phyloP scores from a whole-genome alignment of 2,797 vertebrate genomes.

The Remorina albescens region DNA sequence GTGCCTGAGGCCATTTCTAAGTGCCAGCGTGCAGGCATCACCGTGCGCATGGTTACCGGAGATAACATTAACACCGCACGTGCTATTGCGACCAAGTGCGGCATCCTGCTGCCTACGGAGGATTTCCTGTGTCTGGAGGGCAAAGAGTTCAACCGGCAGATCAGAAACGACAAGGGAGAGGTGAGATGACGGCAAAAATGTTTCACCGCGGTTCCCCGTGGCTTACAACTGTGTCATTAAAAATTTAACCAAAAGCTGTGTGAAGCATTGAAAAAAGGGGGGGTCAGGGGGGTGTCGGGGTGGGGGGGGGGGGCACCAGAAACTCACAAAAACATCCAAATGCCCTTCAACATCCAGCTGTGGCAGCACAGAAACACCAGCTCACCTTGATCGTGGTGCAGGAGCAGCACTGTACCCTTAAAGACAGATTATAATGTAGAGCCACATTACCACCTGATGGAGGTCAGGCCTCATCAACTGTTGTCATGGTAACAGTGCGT shows the following conservation, averaged over 20 bases:
- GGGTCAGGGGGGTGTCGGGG: no score
- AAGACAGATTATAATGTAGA: neutral
- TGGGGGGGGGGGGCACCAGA: no score
- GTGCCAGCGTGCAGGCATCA: slow-evolving; percentile 96
- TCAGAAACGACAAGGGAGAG: slow-evolving; percentile 97
- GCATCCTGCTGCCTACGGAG: slow-evolving; percentile 92
- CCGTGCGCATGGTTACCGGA: slow-evolving; percentile 97
- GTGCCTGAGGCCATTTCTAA: slow-evolving; percentile 93
- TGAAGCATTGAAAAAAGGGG: neutral
- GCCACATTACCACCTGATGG: neutral
- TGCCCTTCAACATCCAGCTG: neutral
- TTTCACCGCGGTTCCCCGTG: neutral
- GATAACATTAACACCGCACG: slow-evolving; percentile 99
- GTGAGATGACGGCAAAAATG: slow-evolving; percentile 72
- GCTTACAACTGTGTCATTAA: neutral
- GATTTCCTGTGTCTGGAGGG: slow-evolving; percentile 97
- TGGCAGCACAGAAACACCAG: no score
- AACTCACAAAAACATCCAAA: neutral
- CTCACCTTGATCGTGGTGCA: neutral
- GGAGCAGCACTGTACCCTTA: neutral
- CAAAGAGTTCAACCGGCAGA: slow-evolving; percentile 96
- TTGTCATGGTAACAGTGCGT: neutral
- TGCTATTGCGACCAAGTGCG: slow-evolving; percentile 96
- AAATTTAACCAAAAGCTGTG: neutral
- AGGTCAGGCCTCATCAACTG: neutral